phyloP scores from a whole-genome alignment of 2,888 invertebrate genomes.

The Amphipoea oculea region DNA sequence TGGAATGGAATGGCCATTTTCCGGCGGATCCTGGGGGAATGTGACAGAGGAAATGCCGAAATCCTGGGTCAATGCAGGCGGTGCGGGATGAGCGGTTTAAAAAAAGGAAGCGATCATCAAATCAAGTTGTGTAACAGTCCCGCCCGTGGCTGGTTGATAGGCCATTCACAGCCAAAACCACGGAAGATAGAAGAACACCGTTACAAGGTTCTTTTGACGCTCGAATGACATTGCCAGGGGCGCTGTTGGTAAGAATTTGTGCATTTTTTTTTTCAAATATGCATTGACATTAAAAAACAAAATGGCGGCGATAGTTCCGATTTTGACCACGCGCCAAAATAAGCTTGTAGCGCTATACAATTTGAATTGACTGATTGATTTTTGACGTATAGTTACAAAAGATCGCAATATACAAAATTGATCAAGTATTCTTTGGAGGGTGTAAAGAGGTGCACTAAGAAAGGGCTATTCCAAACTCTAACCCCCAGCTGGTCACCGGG shows the following conservation, averaged over 20 bases:
- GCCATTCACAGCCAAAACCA: background rate
- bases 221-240: background rate
- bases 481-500: background rate
- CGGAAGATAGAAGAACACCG: background rate
- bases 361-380: background rate
- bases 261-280: background rate
- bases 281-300: background rate
- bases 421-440: background rate
- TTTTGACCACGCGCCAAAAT: background rate
- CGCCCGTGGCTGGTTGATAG: background rate
- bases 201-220: background rate
- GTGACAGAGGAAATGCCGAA: constrained; percentile 41
- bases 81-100: background rate
- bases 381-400: background rate
- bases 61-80: constrained; percentile 41
- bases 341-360: background rate
- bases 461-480: background rate
- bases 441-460: background rate
- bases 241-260: background rate
- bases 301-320: background rate
- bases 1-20: constrained; percentile 54
- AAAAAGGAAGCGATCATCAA: constrained; percentile 36
- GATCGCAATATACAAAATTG: background rate
- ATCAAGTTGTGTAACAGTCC: constrained; percentile 5
- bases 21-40: constrained; percentile 59